Conservation (phyloP, 1,140 invertebrate species). For the Atta texana region DNA sequence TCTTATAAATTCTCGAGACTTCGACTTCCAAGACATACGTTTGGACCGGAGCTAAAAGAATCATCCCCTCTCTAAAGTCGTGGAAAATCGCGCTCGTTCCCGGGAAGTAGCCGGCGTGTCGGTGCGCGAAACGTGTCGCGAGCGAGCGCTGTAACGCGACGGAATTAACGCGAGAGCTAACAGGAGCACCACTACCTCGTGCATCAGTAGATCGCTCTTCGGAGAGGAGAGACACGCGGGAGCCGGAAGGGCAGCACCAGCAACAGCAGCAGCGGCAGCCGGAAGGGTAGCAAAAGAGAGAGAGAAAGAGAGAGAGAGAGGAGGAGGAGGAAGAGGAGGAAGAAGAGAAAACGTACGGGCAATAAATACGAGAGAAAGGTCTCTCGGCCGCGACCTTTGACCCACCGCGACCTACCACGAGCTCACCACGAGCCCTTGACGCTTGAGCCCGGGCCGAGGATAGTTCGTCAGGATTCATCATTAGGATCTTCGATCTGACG, state of each 20-base stretch:
- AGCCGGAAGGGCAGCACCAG: constrained; percentile 31
- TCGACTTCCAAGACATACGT: too few relatives aligned
- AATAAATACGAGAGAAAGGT: constrained; percentile 35
- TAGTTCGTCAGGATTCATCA: constrained; percentile 10
- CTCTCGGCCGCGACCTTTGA: constrained; percentile 49
- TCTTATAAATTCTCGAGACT: not conserved
- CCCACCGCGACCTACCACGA: constrained; percentile 42
- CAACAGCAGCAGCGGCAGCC: not conserved
- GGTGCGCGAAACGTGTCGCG: constrained; percentile 11
- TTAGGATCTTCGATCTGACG: constrained; percentile 6
- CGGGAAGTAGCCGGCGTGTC: constrained; percentile 32
- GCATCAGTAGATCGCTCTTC: constrained; percentile 12
- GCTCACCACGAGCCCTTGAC: not conserved
- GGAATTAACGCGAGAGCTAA: constrained; percentile 37
- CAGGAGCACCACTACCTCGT: constrained; percentile 34
- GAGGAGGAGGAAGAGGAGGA: not conserved
- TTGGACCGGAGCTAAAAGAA: not conserved
- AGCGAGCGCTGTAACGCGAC: constrained; percentile 1
- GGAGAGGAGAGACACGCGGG: constrained; percentile 28
- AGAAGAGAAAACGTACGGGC: not conserved
- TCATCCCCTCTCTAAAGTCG: constrained; percentile 15
- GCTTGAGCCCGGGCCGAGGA: not conserved
- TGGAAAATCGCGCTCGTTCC: constrained; percentile 16
- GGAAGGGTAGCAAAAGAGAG: not conserved
- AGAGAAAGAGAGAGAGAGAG: not conserved